Evolutionary conservation across 1,140 invertebrate genomes (phyloP).

Genomic region (Lamellibrachia luymesi): DNA sequence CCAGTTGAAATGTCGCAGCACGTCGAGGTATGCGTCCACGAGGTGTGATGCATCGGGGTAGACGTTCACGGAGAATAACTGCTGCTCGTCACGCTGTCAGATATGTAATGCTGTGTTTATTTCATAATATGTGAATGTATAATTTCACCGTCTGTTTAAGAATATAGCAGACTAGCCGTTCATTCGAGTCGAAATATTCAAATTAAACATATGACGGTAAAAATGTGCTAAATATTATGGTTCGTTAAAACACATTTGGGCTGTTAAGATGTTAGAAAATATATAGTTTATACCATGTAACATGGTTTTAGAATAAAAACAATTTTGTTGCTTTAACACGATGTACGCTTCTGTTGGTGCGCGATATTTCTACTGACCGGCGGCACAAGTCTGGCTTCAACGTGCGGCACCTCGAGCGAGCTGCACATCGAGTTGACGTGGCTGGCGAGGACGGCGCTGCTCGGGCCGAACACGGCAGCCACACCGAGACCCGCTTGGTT

Average conservation of each 20-base stretch:
- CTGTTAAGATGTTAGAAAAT: no score
- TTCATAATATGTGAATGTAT: neutral
- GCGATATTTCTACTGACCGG: neutral
- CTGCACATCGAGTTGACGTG: slow-evolving; percentile 89
- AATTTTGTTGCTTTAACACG: neutral
- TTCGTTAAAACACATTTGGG: no score
- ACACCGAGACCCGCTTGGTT: slow-evolving; percentile 80
- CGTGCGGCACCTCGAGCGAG: slow-evolving; percentile 81
- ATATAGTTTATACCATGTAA: no score
- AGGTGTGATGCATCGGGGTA: slow-evolving; percentile 40
- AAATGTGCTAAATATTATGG: no score
- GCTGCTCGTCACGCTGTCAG: slow-evolving; percentile 6
- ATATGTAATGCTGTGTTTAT: neutral
- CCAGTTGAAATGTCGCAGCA: slow-evolving; percentile 45
- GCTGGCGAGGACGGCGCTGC: slow-evolving; percentile 75
- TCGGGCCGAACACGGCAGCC: slow-evolving; percentile 85
- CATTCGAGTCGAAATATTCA: no score
- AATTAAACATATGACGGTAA: no score
- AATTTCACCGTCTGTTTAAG: no score
- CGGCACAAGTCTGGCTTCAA: slow-evolving; percentile 68
- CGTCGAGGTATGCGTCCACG: slow-evolving; percentile 38
- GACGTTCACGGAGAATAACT: slow-evolving; percentile 42
- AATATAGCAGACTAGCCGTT: no score
- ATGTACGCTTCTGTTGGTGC: neutral
- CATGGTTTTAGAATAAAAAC: no score